These are phyloP conservation scores for Hypotaenidia okinawae DNA, from an alignment of 2,797 vertebrate genomes.

Conservation along the genomic window DNA sequence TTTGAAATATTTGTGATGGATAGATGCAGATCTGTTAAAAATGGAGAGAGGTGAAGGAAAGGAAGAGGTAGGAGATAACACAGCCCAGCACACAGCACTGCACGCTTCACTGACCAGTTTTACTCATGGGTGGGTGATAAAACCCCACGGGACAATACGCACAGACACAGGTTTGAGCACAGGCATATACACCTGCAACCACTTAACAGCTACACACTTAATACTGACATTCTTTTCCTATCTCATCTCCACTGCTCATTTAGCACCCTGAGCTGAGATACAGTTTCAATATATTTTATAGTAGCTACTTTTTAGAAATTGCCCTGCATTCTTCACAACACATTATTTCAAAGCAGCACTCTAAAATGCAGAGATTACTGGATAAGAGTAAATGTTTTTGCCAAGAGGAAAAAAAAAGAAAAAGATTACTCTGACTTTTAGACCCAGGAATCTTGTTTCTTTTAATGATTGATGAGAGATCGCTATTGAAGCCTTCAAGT, in stretches of 20 bases:
- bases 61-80: background rate
- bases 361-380: background rate
- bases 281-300: background rate
- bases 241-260: background rate
- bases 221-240: background rate
- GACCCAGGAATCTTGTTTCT: constrained; percentile 15
- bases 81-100: background rate
- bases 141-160: rapidly evolving
- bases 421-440: constrained; percentile 11
- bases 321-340: background rate
- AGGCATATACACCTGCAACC: background rate
- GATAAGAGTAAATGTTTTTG: constrained; percentile 14
- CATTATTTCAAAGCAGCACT: background rate
- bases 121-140: background rate
- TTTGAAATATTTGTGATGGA: background rate
- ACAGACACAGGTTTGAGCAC: background rate
- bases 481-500: constrained; percentile 41
- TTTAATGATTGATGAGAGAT: constrained; percentile 44
- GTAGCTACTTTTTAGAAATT: background rate
- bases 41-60: background rate
- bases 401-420: background rate
- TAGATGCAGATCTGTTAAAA: background rate
- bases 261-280: background rate
- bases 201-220: background rate
- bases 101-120: background rate